These are phyloP conservation scores for Drosophila novamexicana DNA, from an alignment of 1,140 invertebrate genomes.

Conservation along the genomic window DNA sequence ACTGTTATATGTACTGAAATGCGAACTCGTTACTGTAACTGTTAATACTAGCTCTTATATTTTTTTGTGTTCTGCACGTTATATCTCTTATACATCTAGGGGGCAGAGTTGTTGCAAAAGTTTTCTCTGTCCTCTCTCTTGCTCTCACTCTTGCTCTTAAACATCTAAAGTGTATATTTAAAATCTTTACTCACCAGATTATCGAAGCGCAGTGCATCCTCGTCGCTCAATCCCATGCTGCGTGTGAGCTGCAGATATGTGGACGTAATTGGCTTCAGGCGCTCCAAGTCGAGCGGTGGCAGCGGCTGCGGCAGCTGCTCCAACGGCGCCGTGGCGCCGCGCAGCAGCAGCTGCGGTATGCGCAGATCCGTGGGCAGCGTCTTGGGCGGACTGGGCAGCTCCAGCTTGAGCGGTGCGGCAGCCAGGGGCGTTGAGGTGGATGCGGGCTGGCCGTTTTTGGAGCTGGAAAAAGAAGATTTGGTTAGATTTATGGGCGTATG, in stretches of 20 bases:
- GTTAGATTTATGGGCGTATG: slow-evolving; percentile 75
- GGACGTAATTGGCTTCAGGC: slow-evolving; percentile 93
- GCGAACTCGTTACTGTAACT: too few relatives aligned
- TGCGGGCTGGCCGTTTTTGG: slow-evolving; percentile 55
- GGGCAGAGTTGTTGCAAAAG: too few relatives aligned
- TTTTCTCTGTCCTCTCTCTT: background rate
- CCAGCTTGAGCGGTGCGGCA: slow-evolving; percentile 60
- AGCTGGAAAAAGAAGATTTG: slow-evolving; percentile 70
- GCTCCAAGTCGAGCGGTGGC: slow-evolving; percentile 84
- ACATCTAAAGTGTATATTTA: slow-evolving; percentile 71
- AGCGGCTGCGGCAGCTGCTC: slow-evolving; percentile 43
- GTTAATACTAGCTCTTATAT: too few relatives aligned
- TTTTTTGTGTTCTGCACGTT: too few relatives aligned
- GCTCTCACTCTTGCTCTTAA: background rate
- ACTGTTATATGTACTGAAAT: too few relatives aligned
- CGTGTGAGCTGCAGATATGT: slow-evolving; percentile 93
- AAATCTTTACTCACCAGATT: slow-evolving; percentile 85
- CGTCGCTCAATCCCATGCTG: slow-evolving; percentile 87
- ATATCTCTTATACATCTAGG: too few relatives aligned
- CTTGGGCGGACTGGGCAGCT: slow-evolving; percentile 63
- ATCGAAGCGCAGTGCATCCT: slow-evolving; percentile 87
- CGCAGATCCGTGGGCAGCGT: slow-evolving; percentile 52
- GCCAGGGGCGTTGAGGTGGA: slow-evolving; percentile 63
- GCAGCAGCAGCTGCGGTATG: slow-evolving; percentile 61
- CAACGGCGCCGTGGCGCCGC: slow-evolving; percentile 25